Base-by-base conservation (phyloP, 37 sponge, comb jelly and placozoan species). In the Tethya wilhelma region DNA sequence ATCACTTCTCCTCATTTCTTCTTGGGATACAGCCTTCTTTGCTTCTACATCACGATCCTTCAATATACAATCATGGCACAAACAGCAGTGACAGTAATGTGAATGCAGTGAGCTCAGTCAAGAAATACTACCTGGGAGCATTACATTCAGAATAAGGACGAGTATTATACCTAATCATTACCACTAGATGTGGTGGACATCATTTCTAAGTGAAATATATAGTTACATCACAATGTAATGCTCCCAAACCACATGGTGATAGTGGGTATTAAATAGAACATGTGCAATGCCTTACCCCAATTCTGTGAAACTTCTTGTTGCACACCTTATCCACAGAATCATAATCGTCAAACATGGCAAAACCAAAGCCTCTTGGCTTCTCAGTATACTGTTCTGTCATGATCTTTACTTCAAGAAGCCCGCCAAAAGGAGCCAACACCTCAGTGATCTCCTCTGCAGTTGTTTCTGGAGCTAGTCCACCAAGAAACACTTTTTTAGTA, bases 401-500 rank as follows among this genome's bases (percentile, higher is more conserved):
- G 29, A 89, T 79, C 17, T 45, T 29, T 1, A 79, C 62, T 28
- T 69, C 71, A 4, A 38, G 7, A 1, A 71, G 42, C 44, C n/a
- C 19, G 5, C 84, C 90, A 67, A 38, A 55, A 31, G 66, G 72
- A 26, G 31, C 66, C 31, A 83, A 25, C 37, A 73, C 73, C 31
- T 79, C 84, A 32, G 14, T 23, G 19, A 84, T 71, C 33, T 83
- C 79, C 37, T 79, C 79, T 38, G 67, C 67, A 0, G 75, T 68
- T 4, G 90, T 89, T 4, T 79, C 80, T 5, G 63, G 79, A 32
- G 66, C 45, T 8, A 89, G 84, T 26, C 90, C 90, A 29, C 90
- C 90, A 41, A 89, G 83, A 25, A 89, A 89, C 60, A 89, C 74
- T 70, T 86, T 86, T 67, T 72, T 79, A 0, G 81, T 79, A 43